phyloP scores from a whole-genome alignment of 92 coral and sea anemone species.

The Porites rus region DNA sequence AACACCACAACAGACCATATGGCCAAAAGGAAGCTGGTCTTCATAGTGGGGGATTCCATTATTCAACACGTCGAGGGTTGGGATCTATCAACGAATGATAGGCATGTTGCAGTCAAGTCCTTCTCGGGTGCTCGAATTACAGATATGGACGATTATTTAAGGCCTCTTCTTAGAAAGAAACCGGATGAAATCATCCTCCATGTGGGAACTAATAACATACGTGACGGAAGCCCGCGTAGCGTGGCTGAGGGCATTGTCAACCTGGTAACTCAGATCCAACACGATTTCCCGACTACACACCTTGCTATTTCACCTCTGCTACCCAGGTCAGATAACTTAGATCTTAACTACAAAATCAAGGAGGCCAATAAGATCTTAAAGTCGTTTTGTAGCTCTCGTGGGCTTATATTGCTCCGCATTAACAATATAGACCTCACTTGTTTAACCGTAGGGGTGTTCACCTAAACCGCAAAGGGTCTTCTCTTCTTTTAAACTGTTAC shows the following conservation, averaged over 20 bases:
- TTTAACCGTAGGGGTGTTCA: conserved; percentile 38
- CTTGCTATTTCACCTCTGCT: neutral
- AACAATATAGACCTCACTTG: too few species aligned
- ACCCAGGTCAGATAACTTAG: conserved; percentile 39
- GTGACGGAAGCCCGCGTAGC: conserved; percentile 44
- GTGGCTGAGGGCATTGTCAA: conserved; percentile 68
- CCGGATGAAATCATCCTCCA: conserved; percentile 64
- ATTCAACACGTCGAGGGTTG: conserved; percentile 62
- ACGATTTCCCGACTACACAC: conserved; percentile 42
- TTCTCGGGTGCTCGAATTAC: conserved; percentile 56
- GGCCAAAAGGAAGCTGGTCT: too few species aligned
- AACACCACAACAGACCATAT: too few species aligned
- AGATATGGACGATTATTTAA: conserved; percentile 22
- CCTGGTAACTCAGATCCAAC: conserved; percentile 55
- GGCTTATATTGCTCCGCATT: too few species aligned
- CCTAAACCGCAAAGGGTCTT: conserved; percentile 12
- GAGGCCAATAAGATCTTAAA: too few species aligned
- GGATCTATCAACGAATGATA: conserved; percentile 49
- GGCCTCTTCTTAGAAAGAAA: conserved; percentile 62
- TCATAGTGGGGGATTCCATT: too few species aligned
- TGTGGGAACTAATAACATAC: conserved; percentile 65
- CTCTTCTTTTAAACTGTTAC: too few species aligned
- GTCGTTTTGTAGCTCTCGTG: too few species aligned
- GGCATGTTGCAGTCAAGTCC: conserved; percentile 62
- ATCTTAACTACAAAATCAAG: conserved; percentile 1